Conservation (phyloP, 2,797 vertebrate species). For the Lithobates pipiens region DNA sequence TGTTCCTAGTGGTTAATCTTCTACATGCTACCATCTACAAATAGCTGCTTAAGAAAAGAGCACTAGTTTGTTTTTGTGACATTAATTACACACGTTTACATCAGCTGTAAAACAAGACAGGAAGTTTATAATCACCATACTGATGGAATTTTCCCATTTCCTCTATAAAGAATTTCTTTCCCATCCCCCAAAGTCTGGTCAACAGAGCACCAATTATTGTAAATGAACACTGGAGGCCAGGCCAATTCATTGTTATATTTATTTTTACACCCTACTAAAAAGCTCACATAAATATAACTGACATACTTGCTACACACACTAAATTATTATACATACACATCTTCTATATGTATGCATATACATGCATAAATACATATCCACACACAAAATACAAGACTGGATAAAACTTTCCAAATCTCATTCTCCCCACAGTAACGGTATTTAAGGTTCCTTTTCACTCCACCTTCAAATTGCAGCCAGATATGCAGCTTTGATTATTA, state of each 20-base stretch:
- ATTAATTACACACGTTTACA: slow-evolving; percentile 28
- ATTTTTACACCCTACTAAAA: background rate
- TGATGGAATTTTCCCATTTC: background rate
- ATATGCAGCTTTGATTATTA: too few species aligned
- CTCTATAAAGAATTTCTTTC: slow-evolving; percentile 38
- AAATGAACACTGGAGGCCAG: background rate
- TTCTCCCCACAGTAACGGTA: too few species aligned
- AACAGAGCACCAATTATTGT: slow-evolving; percentile 27
- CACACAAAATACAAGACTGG: too few species aligned
- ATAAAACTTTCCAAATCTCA: too few species aligned
- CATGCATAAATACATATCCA: too few species aligned
- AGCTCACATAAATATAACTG: too few species aligned
- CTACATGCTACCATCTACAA: background rate
- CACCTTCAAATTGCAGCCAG: too few species aligned
- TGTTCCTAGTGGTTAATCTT: background rate
- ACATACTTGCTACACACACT: too few species aligned
- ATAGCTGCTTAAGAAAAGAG: background rate
- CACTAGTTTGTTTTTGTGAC: background rate
- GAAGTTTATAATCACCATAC: slow-evolving; percentile 13
- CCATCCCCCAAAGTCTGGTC: slow-evolving; percentile 12
- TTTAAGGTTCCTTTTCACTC: too few species aligned
- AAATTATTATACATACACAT: too few species aligned
- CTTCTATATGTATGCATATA: too few species aligned
- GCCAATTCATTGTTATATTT: background rate
- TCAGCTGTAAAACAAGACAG: slow-evolving; percentile 31